phyloP scores from a whole-genome alignment of 2,797 vertebrate species.

The Ceryle rudis region DNA sequence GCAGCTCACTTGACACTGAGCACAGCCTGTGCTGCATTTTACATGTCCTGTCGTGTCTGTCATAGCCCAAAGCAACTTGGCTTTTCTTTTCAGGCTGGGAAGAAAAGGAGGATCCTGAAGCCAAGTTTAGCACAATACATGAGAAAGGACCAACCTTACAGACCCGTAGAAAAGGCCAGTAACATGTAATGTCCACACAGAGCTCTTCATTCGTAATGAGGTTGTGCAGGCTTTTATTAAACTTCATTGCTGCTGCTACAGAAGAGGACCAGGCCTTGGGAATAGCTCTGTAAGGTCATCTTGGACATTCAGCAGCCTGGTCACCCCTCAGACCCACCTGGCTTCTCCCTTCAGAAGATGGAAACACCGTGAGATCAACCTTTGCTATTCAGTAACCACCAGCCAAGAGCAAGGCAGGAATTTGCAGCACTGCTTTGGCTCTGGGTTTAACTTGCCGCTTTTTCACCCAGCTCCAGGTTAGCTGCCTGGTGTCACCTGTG shows the following conservation, averaged over 20 bases:
- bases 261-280: background rate
- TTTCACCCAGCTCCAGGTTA: background rate
- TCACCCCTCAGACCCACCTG: background rate
- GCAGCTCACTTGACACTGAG: background rate
- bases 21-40: rapidly evolving
- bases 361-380: background rate
- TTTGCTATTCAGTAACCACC: background rate
- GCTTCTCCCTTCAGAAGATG: background rate
- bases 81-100: background rate
- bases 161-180: background rate
- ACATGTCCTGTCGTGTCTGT: rapidly evolving
- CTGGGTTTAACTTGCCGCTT: background rate
- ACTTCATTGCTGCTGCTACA: background rate
- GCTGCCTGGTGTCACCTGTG: background rate
- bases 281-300: background rate
- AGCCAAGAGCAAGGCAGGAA: background rate
- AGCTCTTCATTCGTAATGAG: background rate
- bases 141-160: background rate
- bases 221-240: background rate
- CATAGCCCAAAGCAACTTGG: background rate
- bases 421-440: background rate
- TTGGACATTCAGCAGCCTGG: too few species aligned
- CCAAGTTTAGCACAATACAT: background rate
- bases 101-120: background rate
- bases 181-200: rapidly evolving